A percentile compares a stretch with the other conserved stretches of the same genome.
phyloP scores from a whole-genome alignment of 1,140 invertebrate species.

The Diprion similis region DNA sequence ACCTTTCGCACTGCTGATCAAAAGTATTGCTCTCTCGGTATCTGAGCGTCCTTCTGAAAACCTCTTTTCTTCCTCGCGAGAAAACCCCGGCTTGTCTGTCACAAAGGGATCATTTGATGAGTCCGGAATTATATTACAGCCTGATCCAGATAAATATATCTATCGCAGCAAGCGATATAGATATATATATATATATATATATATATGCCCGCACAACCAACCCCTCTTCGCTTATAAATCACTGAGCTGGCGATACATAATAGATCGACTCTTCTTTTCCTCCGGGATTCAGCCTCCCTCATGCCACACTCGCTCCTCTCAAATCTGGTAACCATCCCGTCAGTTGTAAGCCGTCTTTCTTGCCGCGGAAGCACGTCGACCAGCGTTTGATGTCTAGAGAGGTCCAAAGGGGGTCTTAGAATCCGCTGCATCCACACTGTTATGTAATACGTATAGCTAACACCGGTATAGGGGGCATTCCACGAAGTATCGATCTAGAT shows the following conservation, averaged over 20 bases:
- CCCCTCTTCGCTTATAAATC: neutral
- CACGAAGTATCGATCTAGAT: no score
- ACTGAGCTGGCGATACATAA: slow-evolving; percentile 4
- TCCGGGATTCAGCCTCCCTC: neutral
- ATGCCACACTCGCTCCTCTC: neutral
- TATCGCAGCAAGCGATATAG: neutral
- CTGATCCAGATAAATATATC: neutral
- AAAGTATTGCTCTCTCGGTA: neutral
- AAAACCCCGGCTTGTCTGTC: neutral
- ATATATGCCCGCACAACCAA: neutral
- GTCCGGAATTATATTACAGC: neutral
- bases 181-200: no score
- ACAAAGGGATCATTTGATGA: neutral
- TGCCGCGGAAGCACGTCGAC: neutral
- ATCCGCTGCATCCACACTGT: neutral
- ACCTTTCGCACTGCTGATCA: neutral
- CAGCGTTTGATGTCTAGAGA: neutral
- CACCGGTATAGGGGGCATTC: no score
- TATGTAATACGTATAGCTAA: no score
- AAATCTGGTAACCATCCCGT: slow-evolving; percentile 2
- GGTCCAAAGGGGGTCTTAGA: neutral
- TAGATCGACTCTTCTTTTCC: slow-evolving; percentile 2
- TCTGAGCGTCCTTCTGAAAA: neutral
- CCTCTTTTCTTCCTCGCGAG: neutral
- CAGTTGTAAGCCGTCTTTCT: neutral